These are phyloP conservation scores for Drosophila pachea DNA, from an alignment of 1,140 invertebrate genomes.

Conservation along the genomic window DNA sequence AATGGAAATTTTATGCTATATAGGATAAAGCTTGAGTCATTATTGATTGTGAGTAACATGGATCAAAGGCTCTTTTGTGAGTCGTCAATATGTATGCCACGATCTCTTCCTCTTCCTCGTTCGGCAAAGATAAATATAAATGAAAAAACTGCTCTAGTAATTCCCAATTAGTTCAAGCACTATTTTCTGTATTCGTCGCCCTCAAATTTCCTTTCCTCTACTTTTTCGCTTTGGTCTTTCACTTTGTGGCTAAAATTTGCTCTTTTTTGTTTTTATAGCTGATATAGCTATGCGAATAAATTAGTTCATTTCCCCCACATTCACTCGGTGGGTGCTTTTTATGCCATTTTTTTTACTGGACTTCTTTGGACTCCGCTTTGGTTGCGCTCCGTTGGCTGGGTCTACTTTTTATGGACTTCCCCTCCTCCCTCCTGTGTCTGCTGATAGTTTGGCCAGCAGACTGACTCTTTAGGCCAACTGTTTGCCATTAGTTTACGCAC, in stretches of 20 bases:
- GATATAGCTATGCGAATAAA: conserved; percentile 14
- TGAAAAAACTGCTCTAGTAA: background rate
- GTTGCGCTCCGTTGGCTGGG: conserved; percentile 16
- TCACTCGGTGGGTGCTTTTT: conserved; percentile 26
- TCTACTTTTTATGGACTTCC: conserved; percentile 14
- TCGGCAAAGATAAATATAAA: background rate
- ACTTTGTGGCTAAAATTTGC: conserved; percentile 5
- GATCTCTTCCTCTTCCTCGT: no score
- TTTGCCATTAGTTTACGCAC: conserved; percentile 29
- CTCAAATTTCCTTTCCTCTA: background rate
- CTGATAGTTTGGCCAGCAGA: background rate
- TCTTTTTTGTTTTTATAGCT: background rate
- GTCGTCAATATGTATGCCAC: no score
- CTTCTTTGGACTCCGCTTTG: conserved; percentile 8
- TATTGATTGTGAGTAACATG: no score
- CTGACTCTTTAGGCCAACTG: conserved; percentile 6
- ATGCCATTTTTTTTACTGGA: conserved; percentile 9
- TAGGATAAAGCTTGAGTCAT: no score
- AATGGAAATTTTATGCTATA: no score
- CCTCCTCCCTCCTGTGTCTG: background rate
- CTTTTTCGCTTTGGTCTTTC: background rate
- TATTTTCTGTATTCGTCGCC: background rate
- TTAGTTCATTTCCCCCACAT: conserved; percentile 38
- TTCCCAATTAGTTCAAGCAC: background rate
- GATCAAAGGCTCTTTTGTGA: background rate